Evolutionary conservation across 2,888 invertebrate genomes (phyloP).

Genomic region (Eretmocerus hayati): DNA sequence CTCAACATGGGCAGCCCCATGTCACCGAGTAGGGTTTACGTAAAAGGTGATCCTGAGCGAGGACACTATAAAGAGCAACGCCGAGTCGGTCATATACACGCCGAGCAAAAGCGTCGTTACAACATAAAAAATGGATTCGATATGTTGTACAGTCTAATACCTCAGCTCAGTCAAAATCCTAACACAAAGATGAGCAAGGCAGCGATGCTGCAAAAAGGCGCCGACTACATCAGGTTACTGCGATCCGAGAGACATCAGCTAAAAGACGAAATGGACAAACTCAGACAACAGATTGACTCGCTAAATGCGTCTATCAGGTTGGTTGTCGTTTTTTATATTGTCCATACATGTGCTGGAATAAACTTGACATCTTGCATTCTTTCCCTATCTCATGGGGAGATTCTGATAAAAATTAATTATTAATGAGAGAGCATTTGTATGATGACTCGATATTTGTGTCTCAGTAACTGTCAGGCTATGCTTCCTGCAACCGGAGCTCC

Average conservation of each 20-base stretch:
- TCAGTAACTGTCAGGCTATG: conserved; percentile 86
- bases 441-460: conserved; percentile 6
- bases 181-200: conserved; percentile 92
- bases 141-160: conserved; percentile 84
- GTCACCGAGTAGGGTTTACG: conserved; percentile 53
- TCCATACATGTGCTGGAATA: too few relatives aligned
- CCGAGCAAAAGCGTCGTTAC: conserved; percentile 91
- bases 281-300: conserved; percentile 82
- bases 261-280: conserved; percentile 82
- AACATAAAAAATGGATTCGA: conserved; percentile 97
- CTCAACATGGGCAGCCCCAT: conserved; percentile 54
- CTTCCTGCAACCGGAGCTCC: conserved; percentile 94
- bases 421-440: too few relatives aligned
- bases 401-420: too few relatives aligned
- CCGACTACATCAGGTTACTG: conserved; percentile 87
- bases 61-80: conserved; percentile 58
- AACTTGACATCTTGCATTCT: too few relatives aligned
- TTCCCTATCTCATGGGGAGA: too few relatives aligned
- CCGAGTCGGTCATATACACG: conserved; percentile 85
- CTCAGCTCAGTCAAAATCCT: conserved; percentile 82
- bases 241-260: conserved; percentile 77
- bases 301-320: conserved; percentile 88
- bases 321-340: too few relatives aligned
- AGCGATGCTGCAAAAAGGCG: conserved; percentile 93
- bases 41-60: conserved; percentile 50